phyloP scores from a whole-genome alignment of 2,113 vertebrate genomes.

The Cettia cetti region DNA sequence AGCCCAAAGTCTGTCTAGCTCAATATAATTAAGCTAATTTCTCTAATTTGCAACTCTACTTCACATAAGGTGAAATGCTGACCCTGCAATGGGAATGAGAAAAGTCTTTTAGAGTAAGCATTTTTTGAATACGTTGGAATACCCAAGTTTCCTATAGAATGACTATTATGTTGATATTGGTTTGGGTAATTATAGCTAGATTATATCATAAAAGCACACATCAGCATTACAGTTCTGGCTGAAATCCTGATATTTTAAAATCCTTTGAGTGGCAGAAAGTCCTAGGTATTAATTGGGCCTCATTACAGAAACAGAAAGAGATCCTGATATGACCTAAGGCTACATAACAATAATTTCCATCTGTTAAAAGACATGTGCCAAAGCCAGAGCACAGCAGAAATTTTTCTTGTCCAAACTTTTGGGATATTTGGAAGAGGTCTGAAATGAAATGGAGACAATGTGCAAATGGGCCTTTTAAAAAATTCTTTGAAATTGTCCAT shows the following conservation, averaged over 20 bases:
- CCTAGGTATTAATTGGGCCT: conserved; percentile 40
- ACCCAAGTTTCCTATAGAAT: neutral
- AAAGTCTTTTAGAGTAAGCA: neutral
- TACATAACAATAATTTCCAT: conserved; percentile 44
- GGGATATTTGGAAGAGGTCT: neutral
- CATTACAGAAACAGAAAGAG: conserved; percentile 23
- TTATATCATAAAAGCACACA: conserved; percentile 13
- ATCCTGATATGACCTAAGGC: conserved; percentile 24
- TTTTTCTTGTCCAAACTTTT: neutral
- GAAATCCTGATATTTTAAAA: conserved; percentile 25
- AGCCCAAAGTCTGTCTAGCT: neutral
- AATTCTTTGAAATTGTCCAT: neutral
- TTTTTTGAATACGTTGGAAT: neutral
- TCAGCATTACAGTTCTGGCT: conserved; percentile 15
- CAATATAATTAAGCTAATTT: neutral
- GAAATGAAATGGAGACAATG: neutral
- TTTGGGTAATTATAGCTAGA: conserved; percentile 21
- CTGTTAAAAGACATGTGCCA: conserved; percentile 33
- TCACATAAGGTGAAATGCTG: neutral
- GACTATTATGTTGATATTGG: neutral
- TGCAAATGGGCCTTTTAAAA: neutral
- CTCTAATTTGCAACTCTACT: neutral
- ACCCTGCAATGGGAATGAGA: neutral
- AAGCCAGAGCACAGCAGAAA: neutral
- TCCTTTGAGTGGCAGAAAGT: neutral